Evolutionary conservation across 2,113 vertebrate genomes (phyloP), one percentile per base, ranked within the genome.

Genomic region (Cinclus mexicanus): DNA sequence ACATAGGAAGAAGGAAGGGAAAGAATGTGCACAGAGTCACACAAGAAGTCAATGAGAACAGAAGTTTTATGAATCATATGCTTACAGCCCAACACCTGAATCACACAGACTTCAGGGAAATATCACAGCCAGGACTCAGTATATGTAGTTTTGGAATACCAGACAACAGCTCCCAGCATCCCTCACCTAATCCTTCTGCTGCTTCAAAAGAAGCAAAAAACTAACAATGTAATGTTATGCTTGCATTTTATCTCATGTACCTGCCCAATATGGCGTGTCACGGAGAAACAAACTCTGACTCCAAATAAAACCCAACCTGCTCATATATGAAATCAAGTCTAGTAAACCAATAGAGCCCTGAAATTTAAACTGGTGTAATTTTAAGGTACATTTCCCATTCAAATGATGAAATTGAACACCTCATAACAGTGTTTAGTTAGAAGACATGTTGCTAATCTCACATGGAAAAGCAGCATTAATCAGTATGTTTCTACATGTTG

Each of bases 341-440:
- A 59, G 78, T 39, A 81, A 93, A 83, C 61, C 77, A 84, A 49
- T 71, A 42, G 65, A 55, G 39, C 35, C 41, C 78, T 57, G 52
- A 55, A 87, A 92, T 90, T 42, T 55, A 81, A 79, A 57, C 47
- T 6, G 0, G 60, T 87, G 44, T 10, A 63, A 87, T 88, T 93
- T 93, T 74, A 79, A 92, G 82, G 64, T 46, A 31, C 68, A 79
- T 67, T 94, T 87, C 80, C 65, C 22, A 33, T 75, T 77, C 46
- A 93, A 64, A 80, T 53, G 44, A 44, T 90, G 65, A 95, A 91
- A 93, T 84, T 10, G 70, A 94, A 91, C 39, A 57, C 42, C 31
- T 93, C 28, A 2, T 70, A 77, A 53, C 37, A 41, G 23, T 3
- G 23, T 56, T 44, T 33, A 78, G 88, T 67, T 52, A 49, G 60